phyloP scores from a whole-genome alignment of 1,140 invertebrate genomes.

The Chrysopa pallens region DNA sequence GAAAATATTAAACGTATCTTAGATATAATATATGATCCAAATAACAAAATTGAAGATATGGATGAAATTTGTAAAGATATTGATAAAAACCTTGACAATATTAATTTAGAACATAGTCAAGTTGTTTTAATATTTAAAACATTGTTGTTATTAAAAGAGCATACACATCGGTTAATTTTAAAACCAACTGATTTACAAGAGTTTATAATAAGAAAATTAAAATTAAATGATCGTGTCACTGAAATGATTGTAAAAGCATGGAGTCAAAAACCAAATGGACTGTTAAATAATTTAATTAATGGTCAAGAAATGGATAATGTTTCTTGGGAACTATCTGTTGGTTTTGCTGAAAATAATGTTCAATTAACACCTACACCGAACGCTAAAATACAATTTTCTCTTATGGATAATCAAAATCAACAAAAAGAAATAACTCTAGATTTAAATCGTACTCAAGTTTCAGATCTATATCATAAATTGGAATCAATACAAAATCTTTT shows the following conservation, averaged over 20 bases:
- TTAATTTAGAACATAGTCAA: slow-evolving; percentile 10
- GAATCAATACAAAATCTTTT: slow-evolving; percentile 17
- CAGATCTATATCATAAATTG: slow-evolving; percentile 15
- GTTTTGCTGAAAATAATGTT: slow-evolving; percentile 8
- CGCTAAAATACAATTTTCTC: slow-evolving; percentile 11
- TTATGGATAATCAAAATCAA: slow-evolving; percentile 10
- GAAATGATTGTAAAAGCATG: slow-evolving; percentile 18
- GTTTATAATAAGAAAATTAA: slow-evolving; percentile 11
- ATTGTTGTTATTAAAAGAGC: slow-evolving; percentile 13
- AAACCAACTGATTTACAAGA: slow-evolving; percentile 17
- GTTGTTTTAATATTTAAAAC: slow-evolving; percentile 12
- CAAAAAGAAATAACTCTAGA: slow-evolving; percentile 10
- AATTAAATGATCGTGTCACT: slow-evolving; percentile 13
- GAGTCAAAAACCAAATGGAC: slow-evolving; percentile 11
- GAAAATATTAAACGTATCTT: slow-evolving; percentile 11
- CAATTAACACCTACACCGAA: slow-evolving; percentile 8
- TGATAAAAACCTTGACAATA: slow-evolving; percentile 11
- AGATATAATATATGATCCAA: slow-evolving; percentile 8
- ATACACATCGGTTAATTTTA: slow-evolving; percentile 11
- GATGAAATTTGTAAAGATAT: slow-evolving; percentile 9
- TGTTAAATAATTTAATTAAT: slow-evolving; percentile 16
- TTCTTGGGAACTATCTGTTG: slow-evolving; percentile 16
- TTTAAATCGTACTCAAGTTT: slow-evolving; percentile 12
- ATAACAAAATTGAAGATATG: slow-evolving; percentile 1
- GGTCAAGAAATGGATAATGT: slow-evolving; percentile 12